Evolutionary conservation across 1,140 invertebrate species (phyloP), one percentile per base, ranked within the genome.

Genomic region (Leptonema lineaticorne): DNA sequence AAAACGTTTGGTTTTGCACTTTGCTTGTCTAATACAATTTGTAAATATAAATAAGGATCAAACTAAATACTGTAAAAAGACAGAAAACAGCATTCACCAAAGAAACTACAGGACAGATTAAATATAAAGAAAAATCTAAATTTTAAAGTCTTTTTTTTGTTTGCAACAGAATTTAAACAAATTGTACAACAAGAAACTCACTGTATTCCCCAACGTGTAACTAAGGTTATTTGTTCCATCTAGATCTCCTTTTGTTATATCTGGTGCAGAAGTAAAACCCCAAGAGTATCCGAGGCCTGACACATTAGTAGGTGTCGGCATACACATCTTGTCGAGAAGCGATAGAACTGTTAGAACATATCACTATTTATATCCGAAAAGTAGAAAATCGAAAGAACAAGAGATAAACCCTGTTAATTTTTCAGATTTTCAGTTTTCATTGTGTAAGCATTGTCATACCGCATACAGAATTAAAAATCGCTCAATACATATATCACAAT

Each of bases 221-320:
- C 79, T 82, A 68, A 83, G 75, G 69, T 81, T 82, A 70, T 79
- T 82, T 11, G 81, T 78, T 57, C 79, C 81, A 37, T 82, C 81
- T 66, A 82, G 79, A 71, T 83, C 81, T 68, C 77, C 77, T 68
- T 83, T 83, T 18, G 79, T 78, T 27, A 81, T 80, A 67, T 83
- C 81, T 24, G 79, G 79, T 6, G 78, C 76, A 66, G 79, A 79
- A 8, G 81, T 78, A 68, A 83, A 83, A 57, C 81, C 81, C 81
- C 81, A 83, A 60, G 80, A 80, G 73, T 83, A 83, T 30, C 79
- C 81, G 72, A 83, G 81, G 59, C 80, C 79, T 70, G 81, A 78
- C 48, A 82, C 81, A 77, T 81, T 82, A 57, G 76, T 82, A 66
- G 81, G 81, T 57, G 80, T 82, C 65, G 81, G 81, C 81, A 82